These are phyloP conservation scores for Epinephelus malabaricus DNA, from an alignment of 2,797 vertebrate genomes.

Conservation along the genomic window DNA sequence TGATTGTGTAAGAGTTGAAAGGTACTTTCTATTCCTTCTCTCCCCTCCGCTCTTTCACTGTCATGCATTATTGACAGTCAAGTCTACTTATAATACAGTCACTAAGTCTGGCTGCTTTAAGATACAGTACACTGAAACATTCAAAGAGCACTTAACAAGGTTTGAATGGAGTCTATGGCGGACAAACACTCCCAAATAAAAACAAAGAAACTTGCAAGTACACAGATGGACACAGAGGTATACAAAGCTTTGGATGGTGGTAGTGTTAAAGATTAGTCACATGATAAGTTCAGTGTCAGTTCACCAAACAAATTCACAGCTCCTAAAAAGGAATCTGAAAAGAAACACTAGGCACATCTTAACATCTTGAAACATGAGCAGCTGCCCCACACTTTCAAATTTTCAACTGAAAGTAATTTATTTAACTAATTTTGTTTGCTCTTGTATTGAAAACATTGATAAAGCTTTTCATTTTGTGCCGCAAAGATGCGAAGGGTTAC, in stretches of 20 bases:
- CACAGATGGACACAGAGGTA: background rate
- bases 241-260: background rate
- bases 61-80: conserved; percentile 57
- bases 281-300: background rate
- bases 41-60: conserved; percentile 3
- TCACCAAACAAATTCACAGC: background rate
- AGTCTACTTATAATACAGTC: conserved; percentile 32
- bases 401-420: background rate
- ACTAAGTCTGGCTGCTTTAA: conserved; percentile 41
- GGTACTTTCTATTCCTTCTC: background rate
- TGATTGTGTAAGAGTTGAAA: conserved; percentile 7
- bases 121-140: conserved; percentile 19
- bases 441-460: background rate
- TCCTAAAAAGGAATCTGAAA: background rate
- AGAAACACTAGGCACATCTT: background rate
- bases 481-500: background rate
- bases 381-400: background rate
- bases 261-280: background rate
- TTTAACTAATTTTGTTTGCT: background rate
- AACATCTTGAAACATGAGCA: background rate
- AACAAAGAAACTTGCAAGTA: background rate
- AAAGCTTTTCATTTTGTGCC: background rate
- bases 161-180: conserved; percentile 4
- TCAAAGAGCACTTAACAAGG: background rate
- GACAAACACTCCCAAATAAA: background rate